Evolutionary conservation across 2,797 vertebrate species (phyloP).

Genomic region (Pelobates cultripes): DNA sequence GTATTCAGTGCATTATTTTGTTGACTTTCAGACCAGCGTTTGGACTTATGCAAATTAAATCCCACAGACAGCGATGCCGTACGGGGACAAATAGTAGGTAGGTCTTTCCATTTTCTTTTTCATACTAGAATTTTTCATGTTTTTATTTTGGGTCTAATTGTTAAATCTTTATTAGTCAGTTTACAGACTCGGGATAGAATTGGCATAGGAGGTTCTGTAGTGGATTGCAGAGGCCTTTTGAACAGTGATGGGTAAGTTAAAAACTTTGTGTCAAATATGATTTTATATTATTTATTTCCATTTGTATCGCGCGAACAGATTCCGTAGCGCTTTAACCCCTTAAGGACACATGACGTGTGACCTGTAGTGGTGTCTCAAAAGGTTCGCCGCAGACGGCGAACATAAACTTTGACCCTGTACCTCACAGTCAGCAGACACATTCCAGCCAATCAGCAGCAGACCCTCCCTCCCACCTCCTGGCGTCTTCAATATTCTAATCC

Average conservation of each 20-base stretch:
- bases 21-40: conserved; percentile 87
- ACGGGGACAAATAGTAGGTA: conserved; percentile 96
- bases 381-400: too few relatives aligned
- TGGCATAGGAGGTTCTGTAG: conserved; percentile 91
- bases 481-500: too few relatives aligned
- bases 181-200: conserved; percentile 96
- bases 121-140: background rate
- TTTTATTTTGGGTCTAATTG: background rate
- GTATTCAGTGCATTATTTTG: background rate
- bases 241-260: conserved; percentile 93
- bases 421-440: too few relatives aligned
- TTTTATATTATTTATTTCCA: too few relatives aligned
- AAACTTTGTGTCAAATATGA: conserved; percentile 32
- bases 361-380: too few relatives aligned
- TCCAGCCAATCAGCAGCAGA: too few relatives aligned
- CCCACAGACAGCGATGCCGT: conserved; percentile 95
- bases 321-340: too few relatives aligned
- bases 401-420: too few relatives aligned
- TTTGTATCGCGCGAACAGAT: too few relatives aligned
- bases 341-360: too few relatives aligned
- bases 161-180: conserved; percentile 79
- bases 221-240: conserved; percentile 94
- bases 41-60: conserved; percentile 98
- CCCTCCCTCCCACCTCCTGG: too few relatives aligned
- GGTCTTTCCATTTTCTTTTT: background rate